Base-by-base conservation (phyloP, 2,888 invertebrate species). In the Lottia scabra region DNA sequence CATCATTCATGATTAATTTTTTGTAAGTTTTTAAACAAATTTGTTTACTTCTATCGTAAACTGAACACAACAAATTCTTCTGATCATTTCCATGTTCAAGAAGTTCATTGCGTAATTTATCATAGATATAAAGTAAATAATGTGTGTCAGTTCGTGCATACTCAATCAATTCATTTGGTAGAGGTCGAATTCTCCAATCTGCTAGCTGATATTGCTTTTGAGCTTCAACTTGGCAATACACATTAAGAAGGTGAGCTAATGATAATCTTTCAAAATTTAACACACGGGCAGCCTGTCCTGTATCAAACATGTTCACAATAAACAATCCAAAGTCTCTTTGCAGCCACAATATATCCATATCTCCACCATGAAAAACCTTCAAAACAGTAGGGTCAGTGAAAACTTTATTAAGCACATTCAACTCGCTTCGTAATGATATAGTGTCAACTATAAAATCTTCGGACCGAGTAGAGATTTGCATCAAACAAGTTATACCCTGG, bases 111-210 rank as follows among this genome's bases (percentile, higher is more conserved):
- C 92, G 93, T 91, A 98, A 90, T 56, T 92, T 90, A 73, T 96
- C 94, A 91, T 95, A 97, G 77, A 98, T 94, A 88, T 96, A 95
- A 5, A 98, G 92, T 74, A 99, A 91, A 89, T 95, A 98, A 90
- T 98, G 99, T 0, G 99, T 99, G 90, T 99, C 99, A 87, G 93
- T 93, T 19, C 98, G 92, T 0, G 99, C 99, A 90, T 99, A 99
- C 56, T 88, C 85, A 13, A 95, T 89, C 82, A 98, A 91, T 85
- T 95, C 94, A 5, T 92, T 91, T 0, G 97, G 95, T 63, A 99
- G 90, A 0, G 99, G 99, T 63, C 96, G 92, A 74, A 96, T 94
- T 77, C 98, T 93, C 98, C 98, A 98, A 90, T 98, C 98, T 0
- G 98, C 97, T 72, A 97, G 90, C 88, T 98, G 99, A 88, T 94